Evolutionary conservation across 2,888 invertebrate species (phyloP).

Genomic region (Torymus aiolomorphi): DNA sequence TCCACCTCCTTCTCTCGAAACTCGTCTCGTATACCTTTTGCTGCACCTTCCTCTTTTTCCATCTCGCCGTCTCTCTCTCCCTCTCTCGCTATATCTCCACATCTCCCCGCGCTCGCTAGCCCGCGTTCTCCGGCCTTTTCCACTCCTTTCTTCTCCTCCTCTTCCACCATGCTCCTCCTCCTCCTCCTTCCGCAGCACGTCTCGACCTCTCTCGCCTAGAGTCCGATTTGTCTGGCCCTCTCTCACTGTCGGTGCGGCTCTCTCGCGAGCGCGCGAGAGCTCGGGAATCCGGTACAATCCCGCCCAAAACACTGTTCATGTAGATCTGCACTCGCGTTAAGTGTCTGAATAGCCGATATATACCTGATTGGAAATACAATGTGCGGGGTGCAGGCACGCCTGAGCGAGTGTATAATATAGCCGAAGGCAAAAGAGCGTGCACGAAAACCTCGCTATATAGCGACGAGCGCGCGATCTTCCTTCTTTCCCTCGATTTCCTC

Average conservation of each 20-base stretch:
- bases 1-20: conserved; percentile 7
- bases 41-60: conserved; percentile 29
- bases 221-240: conserved; percentile 24
- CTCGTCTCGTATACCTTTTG: conserved; percentile 22
- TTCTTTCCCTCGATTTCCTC: neutral
- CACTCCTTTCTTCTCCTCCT: conserved; percentile 26
- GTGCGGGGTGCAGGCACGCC: neutral
- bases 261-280: neutral
- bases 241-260: neutral
- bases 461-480: neutral
- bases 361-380: conserved; percentile 43
- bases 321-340: conserved; percentile 49
- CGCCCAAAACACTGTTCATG: conserved; percentile 49
- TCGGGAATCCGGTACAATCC: conserved; percentile 39
- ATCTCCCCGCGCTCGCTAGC: conserved; percentile 23
- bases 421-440: too few species aligned
- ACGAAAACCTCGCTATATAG: neutral
- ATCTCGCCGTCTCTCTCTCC: conserved; percentile 13
- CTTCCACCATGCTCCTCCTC: neutral
- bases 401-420: neutral
- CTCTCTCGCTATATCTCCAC: conserved; percentile 27
- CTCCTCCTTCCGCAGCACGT: neutral
- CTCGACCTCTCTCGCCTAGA: conserved; percentile 27
- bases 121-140: conserved; percentile 24
- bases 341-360: conserved; percentile 45